Conservation (phyloP, 2,888 invertebrate species). For the Drosophila anomelani region DNA sequence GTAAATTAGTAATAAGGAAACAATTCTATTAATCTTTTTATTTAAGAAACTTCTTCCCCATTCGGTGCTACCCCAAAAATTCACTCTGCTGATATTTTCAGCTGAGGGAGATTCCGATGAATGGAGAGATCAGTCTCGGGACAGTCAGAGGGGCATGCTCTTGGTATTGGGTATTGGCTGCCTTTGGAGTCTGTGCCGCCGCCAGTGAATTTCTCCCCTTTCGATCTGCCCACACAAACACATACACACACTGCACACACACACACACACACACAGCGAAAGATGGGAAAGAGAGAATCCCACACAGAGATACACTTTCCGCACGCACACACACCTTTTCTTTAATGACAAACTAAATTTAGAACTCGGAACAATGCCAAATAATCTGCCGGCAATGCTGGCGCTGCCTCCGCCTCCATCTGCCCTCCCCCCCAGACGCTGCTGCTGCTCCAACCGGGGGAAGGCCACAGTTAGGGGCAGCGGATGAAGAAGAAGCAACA, state of each 20-base stretch:
- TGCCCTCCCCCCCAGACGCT: constrained; percentile 18
- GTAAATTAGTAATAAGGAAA: not conserved
- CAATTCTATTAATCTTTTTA: not conserved
- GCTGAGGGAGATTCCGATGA: constrained; percentile 28
- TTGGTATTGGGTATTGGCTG: constrained; percentile 13
- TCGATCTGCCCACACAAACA: constrained; percentile 52
- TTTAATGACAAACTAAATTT: constrained; percentile 81
- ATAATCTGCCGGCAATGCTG: constrained; percentile 74
- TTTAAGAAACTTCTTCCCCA: not conserved
- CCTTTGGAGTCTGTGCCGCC: constrained; percentile 38
- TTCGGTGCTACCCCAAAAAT: constrained; percentile 19
- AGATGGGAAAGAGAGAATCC: constrained; percentile 21
- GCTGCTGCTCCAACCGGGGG: constrained; percentile 40
- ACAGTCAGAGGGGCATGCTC: constrained; percentile 9
- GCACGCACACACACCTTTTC: constrained; percentile 56
- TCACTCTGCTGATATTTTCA: not conserved
- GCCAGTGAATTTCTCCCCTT: constrained; percentile 41
- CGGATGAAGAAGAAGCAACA: constrained; percentile 43
- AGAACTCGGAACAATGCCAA: constrained; percentile 82
- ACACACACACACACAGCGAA: not conserved
- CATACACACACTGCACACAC: constrained; percentile 15
- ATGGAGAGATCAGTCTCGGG: constrained; percentile 33
- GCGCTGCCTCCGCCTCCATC: constrained; percentile 28
- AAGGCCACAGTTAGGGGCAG: constrained; percentile 49
- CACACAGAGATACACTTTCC: constrained; percentile 23